phyloP scores from a whole-genome alignment of 92 coral and sea anemone genomes.

The Muricea muricata region DNA sequence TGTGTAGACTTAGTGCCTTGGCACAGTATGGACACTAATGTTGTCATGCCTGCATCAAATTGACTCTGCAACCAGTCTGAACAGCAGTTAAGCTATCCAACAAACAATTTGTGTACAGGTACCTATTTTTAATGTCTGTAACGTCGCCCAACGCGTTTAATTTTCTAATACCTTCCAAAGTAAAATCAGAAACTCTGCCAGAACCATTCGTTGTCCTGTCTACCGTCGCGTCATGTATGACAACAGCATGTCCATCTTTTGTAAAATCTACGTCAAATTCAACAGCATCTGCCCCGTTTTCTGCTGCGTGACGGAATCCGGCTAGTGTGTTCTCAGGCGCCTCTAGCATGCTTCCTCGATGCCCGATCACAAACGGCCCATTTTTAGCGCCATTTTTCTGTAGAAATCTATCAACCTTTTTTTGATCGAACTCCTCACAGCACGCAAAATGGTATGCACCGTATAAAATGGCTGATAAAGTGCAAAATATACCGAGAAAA shows the following conservation, averaged over 20 bases:
- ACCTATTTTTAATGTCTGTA: too few relatives aligned
- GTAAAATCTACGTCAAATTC: slow-evolving; percentile 96
- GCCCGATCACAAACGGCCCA: slow-evolving; percentile 79
- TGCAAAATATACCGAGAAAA: not conserved
- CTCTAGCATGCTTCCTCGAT: slow-evolving; percentile 81
- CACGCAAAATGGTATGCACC: not conserved
- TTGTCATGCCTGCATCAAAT: too few relatives aligned
- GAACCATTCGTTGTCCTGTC: slow-evolving; percentile 93
- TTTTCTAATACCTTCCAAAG: slow-evolving; percentile 69
- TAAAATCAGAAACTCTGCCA: slow-evolving; percentile 78
- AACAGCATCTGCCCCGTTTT: slow-evolving; percentile 88
- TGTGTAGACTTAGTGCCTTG: too few relatives aligned
- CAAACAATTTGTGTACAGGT: not conserved
- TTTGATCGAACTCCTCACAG: not conserved
- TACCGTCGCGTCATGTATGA: slow-evolving; percentile 91
- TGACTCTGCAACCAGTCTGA: too few relatives aligned
- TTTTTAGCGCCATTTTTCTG: slow-evolving; percentile 61
- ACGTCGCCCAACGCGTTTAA: slow-evolving; percentile 68
- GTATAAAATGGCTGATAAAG: not conserved
- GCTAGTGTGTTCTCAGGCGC: slow-evolving; percentile 94
- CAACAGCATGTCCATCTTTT: slow-evolving; percentile 93
- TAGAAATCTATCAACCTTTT: not conserved
- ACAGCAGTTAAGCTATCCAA: too few relatives aligned
- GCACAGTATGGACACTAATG: too few relatives aligned
- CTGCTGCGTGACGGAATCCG: slow-evolving; percentile 84